Evolutionary conservation across 2,888 invertebrate genomes (phyloP).

Genomic region (Malacosoma neustria): DNA sequence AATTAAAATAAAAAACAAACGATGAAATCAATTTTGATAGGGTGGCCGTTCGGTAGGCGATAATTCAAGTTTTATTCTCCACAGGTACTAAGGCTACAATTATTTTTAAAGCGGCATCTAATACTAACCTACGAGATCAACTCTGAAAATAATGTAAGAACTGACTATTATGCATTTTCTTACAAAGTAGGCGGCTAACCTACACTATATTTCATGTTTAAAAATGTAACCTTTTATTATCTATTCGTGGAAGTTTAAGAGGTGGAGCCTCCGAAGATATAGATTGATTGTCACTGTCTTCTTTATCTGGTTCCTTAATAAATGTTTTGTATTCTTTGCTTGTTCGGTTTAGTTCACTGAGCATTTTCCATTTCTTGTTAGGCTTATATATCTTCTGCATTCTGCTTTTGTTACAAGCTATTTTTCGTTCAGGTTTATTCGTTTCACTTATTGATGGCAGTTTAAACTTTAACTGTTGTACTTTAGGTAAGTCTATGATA

Average conservation of each 20-base stretch:
- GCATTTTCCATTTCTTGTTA: conserved; percentile 38
- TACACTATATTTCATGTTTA: neutral
- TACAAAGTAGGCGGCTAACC: too few relatives aligned
- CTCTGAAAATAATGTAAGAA: too few relatives aligned
- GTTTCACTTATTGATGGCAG: conserved; percentile 49
- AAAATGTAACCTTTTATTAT: conserved; percentile 49
- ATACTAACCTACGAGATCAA: neutral
- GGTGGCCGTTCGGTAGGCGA: too few relatives aligned
- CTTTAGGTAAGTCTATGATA: conserved; percentile 5
- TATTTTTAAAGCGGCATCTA: neutral
- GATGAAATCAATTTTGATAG: too few relatives aligned
- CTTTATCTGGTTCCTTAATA: conserved; percentile 32
- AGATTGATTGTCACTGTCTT: conserved; percentile 45
- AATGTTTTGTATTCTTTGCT: conserved; percentile 47
- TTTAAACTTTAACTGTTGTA: conserved; percentile 24
- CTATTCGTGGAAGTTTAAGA: conserved; percentile 61
- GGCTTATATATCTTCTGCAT: conserved; percentile 38
- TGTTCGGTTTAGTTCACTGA: conserved; percentile 39
- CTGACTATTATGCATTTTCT: too few relatives aligned
- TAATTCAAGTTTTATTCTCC: too few relatives aligned
- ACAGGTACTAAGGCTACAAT: too few relatives aligned
- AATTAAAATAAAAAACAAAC: too few relatives aligned
- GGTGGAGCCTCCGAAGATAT: conserved; percentile 51
- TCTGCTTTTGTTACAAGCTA: conserved; percentile 32
- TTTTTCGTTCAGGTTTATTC: conserved; percentile 35